Evolutionary conservation across 2,113 vertebrate species (phyloP), one percentile per base, ranked within the genome.

Genomic region (Syngnathus scovelli): DNA sequence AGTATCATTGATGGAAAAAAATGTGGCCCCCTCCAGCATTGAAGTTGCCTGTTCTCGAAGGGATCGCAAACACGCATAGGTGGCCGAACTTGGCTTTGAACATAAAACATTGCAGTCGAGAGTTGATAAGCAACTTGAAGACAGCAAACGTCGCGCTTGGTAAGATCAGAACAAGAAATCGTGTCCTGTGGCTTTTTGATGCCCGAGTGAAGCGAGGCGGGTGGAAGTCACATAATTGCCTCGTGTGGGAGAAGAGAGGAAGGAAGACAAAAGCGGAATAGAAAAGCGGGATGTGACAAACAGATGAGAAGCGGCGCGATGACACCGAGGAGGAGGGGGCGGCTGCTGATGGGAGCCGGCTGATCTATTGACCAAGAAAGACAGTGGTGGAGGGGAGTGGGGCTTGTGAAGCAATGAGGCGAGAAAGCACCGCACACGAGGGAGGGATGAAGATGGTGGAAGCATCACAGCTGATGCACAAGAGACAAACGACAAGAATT

Each of bases 381-480:
- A 43, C 37, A 44, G 64, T 7, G 37, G 1, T 6, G 43, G 44
- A 21, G 48, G 71, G 61, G 48, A 43, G 63, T 58, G 46, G 21
- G 55, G 61, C 39, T 54, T 70, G 75, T 72, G 75, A 83, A 62
- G 86, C 78, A 64, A 85, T 84, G 83, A 86, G 83, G 81, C 76
- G 75, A 85, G 79, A 82, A 88, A 85, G 77, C 79, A 83, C 72
- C 64, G 79, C 78, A 75, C 85, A 80, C 85, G 43, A 61, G 84
- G 77, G 85, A 84, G 74, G 78, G 72, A 80, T 87, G 74, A 73
- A 80, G 77, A 74, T 84, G 88, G 89, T 85, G 77, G 86, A 85
- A 66, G 75, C 77, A 83, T 69, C 15, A 61, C 79, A 86, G 80
- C 81, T 83, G 77, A 79, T 77, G 78, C 73, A 48, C 66, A 64